These are phyloP conservation scores for Sphaeridia pumilis DNA, from an alignment of 2,888 invertebrate genomes.

Conservation along the genomic window DNA sequence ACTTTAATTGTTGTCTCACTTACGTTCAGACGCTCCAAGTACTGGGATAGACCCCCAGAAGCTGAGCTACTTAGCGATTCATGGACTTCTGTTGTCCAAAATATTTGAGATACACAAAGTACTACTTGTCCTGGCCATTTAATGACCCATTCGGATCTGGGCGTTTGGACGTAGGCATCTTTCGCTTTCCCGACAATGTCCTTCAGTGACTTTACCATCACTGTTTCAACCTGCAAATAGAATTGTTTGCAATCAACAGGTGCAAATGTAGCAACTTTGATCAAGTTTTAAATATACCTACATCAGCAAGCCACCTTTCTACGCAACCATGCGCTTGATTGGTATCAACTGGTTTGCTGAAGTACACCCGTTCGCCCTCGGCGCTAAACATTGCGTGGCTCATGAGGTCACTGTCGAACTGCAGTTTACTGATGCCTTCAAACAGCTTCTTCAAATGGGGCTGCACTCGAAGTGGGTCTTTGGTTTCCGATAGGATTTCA, in stretches of 20 bases:
- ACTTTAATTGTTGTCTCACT: slow-evolving; percentile 8
- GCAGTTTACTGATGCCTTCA: slow-evolving; percentile 64
- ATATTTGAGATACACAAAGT: slow-evolving; percentile 70
- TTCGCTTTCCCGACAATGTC: slow-evolving; percentile 56
- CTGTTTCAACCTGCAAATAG: slow-evolving; percentile 56
- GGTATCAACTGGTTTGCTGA: slow-evolving; percentile 52
- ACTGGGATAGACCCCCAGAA: slow-evolving; percentile 47
- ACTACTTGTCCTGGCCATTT: slow-evolving; percentile 88
- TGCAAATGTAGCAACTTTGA: neutral
- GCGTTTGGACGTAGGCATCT: slow-evolving; percentile 49
- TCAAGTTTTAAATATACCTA: slow-evolving; percentile 22
- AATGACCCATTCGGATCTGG: slow-evolving; percentile 66
- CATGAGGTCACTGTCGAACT: slow-evolving; percentile 57
- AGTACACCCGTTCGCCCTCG: slow-evolving; percentile 58
- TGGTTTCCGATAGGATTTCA: slow-evolving; percentile 79
- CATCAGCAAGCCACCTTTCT: slow-evolving; percentile 68
- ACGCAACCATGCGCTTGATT: slow-evolving; percentile 66
- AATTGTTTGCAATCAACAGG: neutral
- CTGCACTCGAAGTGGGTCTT: slow-evolving; percentile 70
- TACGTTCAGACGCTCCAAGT: slow-evolving; percentile 46
- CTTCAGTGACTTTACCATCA: slow-evolving; percentile 62
- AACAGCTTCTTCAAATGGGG: slow-evolving; percentile 80
- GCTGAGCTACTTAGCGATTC: slow-evolving; percentile 53
- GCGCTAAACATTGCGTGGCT: slow-evolving; percentile 67
- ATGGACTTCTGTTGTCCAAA: slow-evolving; percentile 70